phyloP scores from a whole-genome alignment of 2,113 vertebrate species.

The Colinus virginianus region DNA sequence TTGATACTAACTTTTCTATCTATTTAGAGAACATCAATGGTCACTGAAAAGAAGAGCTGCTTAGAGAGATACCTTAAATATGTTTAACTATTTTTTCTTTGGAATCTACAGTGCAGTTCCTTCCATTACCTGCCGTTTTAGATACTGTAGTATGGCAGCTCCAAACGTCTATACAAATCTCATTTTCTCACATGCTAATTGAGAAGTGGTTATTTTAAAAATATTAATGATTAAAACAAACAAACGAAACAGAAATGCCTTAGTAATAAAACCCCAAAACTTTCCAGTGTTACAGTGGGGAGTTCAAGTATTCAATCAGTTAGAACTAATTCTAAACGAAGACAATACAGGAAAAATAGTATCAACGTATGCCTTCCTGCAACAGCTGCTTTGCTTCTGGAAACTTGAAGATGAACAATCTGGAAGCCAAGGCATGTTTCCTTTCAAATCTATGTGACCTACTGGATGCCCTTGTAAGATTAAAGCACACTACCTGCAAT shows the following conservation, averaged over 20 bases:
- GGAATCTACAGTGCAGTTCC: background rate
- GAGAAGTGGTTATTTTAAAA: background rate
- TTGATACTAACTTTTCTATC: background rate
- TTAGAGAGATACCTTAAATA: background rate
- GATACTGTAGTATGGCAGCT: background rate
- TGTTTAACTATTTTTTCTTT: background rate
- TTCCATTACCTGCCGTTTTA: background rate
- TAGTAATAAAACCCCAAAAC: background rate
- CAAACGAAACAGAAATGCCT: background rate
- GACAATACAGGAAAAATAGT: background rate
- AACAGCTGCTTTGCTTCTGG: background rate
- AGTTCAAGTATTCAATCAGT: background rate
- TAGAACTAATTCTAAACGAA: background rate
- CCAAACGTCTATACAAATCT: background rate
- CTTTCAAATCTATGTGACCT: background rate
- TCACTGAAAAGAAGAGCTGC: background rate
- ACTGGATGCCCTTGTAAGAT: background rate
- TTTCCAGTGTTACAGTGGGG: background rate
- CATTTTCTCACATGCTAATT: background rate
- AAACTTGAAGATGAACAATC: background rate
- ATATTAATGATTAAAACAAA: background rate
- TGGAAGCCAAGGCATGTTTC: background rate
- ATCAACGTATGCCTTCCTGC: background rate
- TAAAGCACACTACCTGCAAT: background rate
- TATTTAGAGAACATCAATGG: background rate